These are phyloP conservation scores for Hippocampus zosterae DNA, from an alignment of 2,113 vertebrate species.

Conservation along the genomic window DNA sequence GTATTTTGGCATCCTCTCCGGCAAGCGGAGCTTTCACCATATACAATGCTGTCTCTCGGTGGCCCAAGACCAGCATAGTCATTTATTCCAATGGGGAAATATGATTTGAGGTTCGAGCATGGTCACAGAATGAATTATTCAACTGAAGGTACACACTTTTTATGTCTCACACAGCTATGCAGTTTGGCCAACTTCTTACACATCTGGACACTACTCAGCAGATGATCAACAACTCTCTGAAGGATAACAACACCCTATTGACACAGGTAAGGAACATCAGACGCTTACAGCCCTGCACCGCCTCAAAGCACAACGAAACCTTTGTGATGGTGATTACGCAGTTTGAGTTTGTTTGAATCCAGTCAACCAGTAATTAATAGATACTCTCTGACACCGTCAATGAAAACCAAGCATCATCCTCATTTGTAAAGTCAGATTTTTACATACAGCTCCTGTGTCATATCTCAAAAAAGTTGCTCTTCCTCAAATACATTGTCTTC, in stretches of 20 bases:
- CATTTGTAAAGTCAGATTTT: too few relatives aligned
- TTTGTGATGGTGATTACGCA: background rate
- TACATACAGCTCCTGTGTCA: background rate
- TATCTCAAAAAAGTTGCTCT: background rate
- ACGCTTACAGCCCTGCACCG: background rate
- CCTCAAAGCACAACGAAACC: background rate
- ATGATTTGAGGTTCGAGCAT: background rate
- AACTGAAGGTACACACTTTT: background rate
- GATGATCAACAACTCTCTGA: conserved; percentile 85
- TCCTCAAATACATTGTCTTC: background rate
- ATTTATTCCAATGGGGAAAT: background rate
- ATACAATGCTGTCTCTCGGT: too few relatives aligned
- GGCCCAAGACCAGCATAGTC: too few relatives aligned
- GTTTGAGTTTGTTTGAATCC: too few relatives aligned
- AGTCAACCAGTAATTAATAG: too few relatives aligned
- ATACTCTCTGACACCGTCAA: too few relatives aligned
- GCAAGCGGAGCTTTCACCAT: too few relatives aligned
- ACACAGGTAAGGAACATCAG: conserved; percentile 71
- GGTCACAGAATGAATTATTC: background rate
- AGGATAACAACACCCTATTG: conserved; percentile 81
- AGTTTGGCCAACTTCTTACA: conserved; percentile 87
- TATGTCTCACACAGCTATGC: conserved; percentile 74
- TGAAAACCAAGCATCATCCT: too few relatives aligned
- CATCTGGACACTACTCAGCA: conserved; percentile 92
- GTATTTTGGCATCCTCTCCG: too few relatives aligned